Percentiles rank a stretch among this genome's conserved stretches.
Evolutionary conservation across 2,797 vertebrate genomes (phyloP).

Genomic region (Micropoecilia bifurca): DNA sequence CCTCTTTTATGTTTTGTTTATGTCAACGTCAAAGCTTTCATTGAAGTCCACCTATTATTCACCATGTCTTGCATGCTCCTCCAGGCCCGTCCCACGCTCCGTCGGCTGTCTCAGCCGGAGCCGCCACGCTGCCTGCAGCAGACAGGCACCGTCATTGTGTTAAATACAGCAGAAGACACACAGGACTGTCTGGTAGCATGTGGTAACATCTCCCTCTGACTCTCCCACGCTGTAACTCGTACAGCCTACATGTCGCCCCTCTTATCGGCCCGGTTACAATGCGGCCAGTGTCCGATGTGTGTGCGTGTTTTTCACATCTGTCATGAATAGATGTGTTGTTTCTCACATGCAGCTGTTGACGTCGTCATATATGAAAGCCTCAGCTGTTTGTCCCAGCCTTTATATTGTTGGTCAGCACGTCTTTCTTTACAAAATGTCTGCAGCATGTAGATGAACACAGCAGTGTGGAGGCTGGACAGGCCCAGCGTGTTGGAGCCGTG

Average conservation of each 20-base stretch:
- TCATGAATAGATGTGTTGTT: conserved; percentile 73
- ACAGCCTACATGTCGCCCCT: conserved; percentile 65
- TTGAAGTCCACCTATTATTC: conserved; percentile 61
- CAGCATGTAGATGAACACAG: conserved; percentile 26
- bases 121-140: conserved; percentile 40
- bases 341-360: conserved; percentile 71
- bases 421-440: conserved; percentile 29
- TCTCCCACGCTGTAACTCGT: conserved; percentile 63
- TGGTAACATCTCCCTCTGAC: conserved; percentile 61
- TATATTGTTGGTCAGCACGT: conserved; percentile 37
- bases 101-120: conserved; percentile 44
- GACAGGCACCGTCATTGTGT: conserved; percentile 70
- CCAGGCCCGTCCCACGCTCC: conserved; percentile 62
- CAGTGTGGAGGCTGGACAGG: conserved; percentile 35
- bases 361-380: conserved; percentile 42
- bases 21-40: conserved; percentile 61
- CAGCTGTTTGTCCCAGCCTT: conserved; percentile 39
- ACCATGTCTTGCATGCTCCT: conserved; percentile 61
- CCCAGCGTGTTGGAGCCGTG: conserved; percentile 49
- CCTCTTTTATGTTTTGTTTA: conserved; percentile 56
- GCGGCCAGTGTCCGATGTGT: conserved; percentile 65
- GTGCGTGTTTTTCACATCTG: conserved; percentile 39
- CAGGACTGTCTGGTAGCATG: conserved; percentile 58
- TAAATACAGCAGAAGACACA: conserved; percentile 56
- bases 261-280: conserved; percentile 69